Evolutionary conservation across 1,140 invertebrate genomes (phyloP).

Genomic region (Bursaphelenchus mucronatus): DNA sequence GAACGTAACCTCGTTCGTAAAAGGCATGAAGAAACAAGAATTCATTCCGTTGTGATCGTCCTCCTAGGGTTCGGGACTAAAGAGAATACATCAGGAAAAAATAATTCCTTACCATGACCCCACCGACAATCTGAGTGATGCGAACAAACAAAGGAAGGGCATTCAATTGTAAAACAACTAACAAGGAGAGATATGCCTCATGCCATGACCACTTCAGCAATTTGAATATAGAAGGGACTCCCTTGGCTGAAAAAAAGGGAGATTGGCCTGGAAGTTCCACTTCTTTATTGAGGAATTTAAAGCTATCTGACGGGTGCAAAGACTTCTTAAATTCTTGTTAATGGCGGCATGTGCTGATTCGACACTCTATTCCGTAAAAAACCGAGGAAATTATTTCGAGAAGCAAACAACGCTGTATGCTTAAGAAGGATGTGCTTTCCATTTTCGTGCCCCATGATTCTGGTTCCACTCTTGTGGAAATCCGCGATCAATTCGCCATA

Average conservation of each 20-base stretch:
- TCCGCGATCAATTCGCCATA: too few species aligned
- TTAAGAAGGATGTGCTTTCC: too few species aligned
- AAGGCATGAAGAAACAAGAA: slow-evolving; percentile 91
- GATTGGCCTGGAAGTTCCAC: too few species aligned
- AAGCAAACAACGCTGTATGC: too few species aligned
- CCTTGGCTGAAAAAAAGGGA: slow-evolving; percentile 34
- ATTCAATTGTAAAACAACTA: slow-evolving; percentile 69
- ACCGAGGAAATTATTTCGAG: too few species aligned
- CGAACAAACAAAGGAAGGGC: slow-evolving; percentile 86
- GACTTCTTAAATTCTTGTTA: too few species aligned
- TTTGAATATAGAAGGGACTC: slow-evolving; percentile 20
- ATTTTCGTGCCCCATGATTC: too few species aligned
- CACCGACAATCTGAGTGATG: slow-evolving; percentile 90
- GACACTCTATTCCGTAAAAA: too few species aligned
- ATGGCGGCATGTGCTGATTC: too few species aligned
- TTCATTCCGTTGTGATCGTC: slow-evolving; percentile 90
- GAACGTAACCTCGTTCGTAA: slow-evolving; percentile 80
- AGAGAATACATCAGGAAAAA: slow-evolving; percentile 29
- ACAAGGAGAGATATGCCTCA: slow-evolving; percentile 37
- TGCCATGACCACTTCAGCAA: slow-evolving; percentile 46
- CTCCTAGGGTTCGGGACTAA: slow-evolving; percentile 80
- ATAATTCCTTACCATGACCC: slow-evolving; percentile 48
- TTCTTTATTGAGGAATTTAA: too few species aligned
- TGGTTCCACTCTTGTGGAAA: too few species aligned
- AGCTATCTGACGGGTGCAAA: too few species aligned